Evolutionary conservation across 2,797 vertebrate genomes (phyloP).

Genomic region (Anniella stebbinsi): DNA sequence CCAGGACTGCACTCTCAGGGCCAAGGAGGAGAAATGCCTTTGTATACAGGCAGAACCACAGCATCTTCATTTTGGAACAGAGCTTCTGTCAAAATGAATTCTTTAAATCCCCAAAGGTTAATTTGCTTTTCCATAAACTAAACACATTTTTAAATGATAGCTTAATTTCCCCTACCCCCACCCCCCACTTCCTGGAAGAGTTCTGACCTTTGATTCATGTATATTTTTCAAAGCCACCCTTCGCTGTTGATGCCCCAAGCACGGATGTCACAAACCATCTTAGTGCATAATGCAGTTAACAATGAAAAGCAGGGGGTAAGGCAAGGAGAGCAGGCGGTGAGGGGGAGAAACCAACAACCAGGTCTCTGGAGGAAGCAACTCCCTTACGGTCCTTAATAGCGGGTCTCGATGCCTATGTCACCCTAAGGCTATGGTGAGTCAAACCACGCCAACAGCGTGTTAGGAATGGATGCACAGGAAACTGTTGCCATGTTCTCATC

Average conservation of each 20-base stretch:
- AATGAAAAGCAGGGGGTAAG: constrained; percentile 34
- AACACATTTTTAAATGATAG: constrained; percentile 32
- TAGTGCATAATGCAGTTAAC: constrained; percentile 23
- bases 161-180: constrained; percentile 34
- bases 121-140: constrained; percentile 66
- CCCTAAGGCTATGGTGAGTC: constrained; percentile 4
- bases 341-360: not conserved
- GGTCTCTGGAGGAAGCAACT: constrained; percentile 6
- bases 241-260: constrained; percentile 69
- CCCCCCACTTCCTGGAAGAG: constrained; percentile 50
- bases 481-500: no score
- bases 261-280: constrained; percentile 70
- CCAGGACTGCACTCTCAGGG: not conserved
- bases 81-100: constrained; percentile 60
- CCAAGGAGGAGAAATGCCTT: constrained; percentile 15
- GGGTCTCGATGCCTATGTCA: not conserved
- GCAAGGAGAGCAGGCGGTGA: constrained; percentile 61
- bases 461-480: fast-evolving
- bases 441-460: fast-evolving
- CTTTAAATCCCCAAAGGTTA: constrained; percentile 69
- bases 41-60: not conserved
- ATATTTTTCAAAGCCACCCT: constrained; percentile 65
- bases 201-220: constrained; percentile 73
- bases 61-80: constrained; percentile 56
- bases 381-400: not conserved